phyloP scores from a whole-genome alignment of 2,797 vertebrate genomes.

The Lacerta bilineata region DNA sequence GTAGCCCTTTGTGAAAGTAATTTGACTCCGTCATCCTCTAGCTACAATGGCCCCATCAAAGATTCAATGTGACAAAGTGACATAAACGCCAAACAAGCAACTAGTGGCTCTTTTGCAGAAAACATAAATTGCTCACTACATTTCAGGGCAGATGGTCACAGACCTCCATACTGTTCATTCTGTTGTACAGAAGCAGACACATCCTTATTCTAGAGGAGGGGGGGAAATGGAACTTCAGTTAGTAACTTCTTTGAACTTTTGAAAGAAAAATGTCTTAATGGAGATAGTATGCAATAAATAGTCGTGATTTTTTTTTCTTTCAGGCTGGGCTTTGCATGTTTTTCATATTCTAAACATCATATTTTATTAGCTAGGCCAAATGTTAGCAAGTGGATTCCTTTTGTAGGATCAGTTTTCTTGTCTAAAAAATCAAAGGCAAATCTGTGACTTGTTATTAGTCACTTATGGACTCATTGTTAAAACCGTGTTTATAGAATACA shows the following conservation, averaged over 20 bases:
- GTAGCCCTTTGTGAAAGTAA: background rate
- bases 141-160: background rate
- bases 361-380: constrained; percentile 4
- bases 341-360: background rate
- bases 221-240: background rate
- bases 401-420: background rate
- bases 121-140: background rate
- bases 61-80: background rate
- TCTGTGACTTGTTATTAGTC: background rate
- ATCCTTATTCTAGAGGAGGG: background rate
- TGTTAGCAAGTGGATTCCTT: background rate
- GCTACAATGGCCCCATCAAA: background rate
- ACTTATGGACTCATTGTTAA: too few relatives aligned
- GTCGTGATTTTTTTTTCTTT: background rate
- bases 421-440: background rate
- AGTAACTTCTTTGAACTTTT: background rate
- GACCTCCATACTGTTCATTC: background rate
- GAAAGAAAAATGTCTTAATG: background rate
- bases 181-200: background rate
- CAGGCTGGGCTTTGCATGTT: background rate
- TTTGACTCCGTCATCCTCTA: background rate
- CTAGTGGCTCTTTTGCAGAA: background rate
- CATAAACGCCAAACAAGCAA: background rate
- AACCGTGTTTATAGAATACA: too few relatives aligned
- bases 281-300: background rate